Base-by-base conservation (phyloP, 1,140 invertebrate species). In the Drosophila kepulauana region DNA sequence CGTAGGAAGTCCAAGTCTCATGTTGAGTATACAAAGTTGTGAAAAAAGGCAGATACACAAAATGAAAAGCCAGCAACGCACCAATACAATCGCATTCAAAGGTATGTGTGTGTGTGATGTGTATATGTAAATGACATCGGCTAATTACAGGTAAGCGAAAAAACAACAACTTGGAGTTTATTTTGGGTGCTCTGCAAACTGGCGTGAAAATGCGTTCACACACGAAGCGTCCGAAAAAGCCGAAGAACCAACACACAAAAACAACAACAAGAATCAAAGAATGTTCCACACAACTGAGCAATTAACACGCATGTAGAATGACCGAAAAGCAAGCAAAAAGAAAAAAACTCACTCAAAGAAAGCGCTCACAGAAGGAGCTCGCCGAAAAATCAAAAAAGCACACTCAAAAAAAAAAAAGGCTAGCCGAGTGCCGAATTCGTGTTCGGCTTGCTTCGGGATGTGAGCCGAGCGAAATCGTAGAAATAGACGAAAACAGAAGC, bases 211-310 rank as follows among this genome's bases (percentile, higher is more conserved):
- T 88, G 69, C 80, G 76, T 84, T 88, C 80, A 71, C 84, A 87
- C 70, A 52, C 5, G 30, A 57, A 70, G 46, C 38, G 38, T 25
- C 20, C 20, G 20, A 25, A 45, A 65, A 56, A 62, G 43, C 7
- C 2, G 15, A 41, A 33, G 1, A 20, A 4, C 8, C 6, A 66
- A 72, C 59, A 43, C 16, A 38, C 35, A 10, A 20, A 20, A 3
- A 3, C 20, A 20, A 20, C 2, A 20, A 20, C 2, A 20, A 74
- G 3, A 87, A 87, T 87, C 84, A 89, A 89, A 89, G 85, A 89
- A 85, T 85, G 51, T 89, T 89, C 85, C 85, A 89, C 85, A 89
- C 85, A 89, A 89, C 78, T 77, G 78, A 89, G 85, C 85, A 89
- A 89, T 89, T 89, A 89, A 89, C 85, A 88, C 85, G 82, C 71